Percentiles rank a stretch among this genome's conserved stretches.
Evolutionary conservation across 1,140 invertebrate species (phyloP).

Genomic region (Drosophila trapezifrons): DNA sequence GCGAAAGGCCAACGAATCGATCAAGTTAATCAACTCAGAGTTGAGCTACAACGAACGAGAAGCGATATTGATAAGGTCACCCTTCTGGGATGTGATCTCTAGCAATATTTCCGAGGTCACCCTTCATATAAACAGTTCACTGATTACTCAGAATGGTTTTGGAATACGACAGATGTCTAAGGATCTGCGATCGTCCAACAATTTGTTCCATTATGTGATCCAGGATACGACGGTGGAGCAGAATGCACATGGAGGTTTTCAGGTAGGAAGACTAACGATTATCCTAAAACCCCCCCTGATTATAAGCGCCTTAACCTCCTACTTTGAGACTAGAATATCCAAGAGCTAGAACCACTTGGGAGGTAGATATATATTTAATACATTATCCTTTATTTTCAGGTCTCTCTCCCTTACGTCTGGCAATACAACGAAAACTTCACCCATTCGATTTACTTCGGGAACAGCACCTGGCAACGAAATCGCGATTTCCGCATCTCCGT

Average conservation of each 20-base stretch:
- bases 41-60: constrained; percentile 92
- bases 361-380: no score
- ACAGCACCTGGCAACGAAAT: constrained; percentile 94
- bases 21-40: constrained; percentile 91
- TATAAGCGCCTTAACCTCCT: no score
- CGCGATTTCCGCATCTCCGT: constrained; percentile 93
- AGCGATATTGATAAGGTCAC: constrained; percentile 92
- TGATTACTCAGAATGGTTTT: constrained; percentile 93
- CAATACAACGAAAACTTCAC: constrained; percentile 97
- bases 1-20: constrained; percentile 93
- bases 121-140: constrained; percentile 92
- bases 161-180: constrained; percentile 94
- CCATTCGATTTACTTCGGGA: constrained; percentile 93
- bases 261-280: constrained; percentile 69
- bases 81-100: constrained; percentile 91
- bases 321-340: no score
- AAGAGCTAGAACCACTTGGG: no score
- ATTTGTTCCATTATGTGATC: constrained; percentile 96
- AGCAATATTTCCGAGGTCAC: constrained; percentile 94
- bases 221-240: constrained; percentile 94
- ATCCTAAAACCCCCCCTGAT: no score
- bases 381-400: constrained; percentile 86
- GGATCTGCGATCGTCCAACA: constrained; percentile 95
- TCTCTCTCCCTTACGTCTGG: constrained; percentile 96
- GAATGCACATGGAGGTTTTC: constrained; percentile 93